Percentiles rank a stretch among this genome's conserved stretches.
Evolutionary conservation across 2,113 vertebrate species (phyloP).

Genomic region (Malurus cyaneus): DNA sequence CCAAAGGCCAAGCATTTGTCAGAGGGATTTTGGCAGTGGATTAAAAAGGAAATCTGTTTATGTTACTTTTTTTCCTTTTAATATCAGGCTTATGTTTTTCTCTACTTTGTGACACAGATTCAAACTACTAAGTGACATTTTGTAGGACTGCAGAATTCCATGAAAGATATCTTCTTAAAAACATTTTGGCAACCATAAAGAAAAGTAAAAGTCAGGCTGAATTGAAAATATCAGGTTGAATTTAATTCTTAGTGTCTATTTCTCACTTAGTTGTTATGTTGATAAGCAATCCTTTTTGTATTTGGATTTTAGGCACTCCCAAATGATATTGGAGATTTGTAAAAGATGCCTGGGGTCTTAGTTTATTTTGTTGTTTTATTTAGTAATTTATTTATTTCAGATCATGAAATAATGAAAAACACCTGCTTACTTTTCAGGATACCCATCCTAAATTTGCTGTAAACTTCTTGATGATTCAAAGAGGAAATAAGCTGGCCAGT

Average conservation of each 20-base stretch:
- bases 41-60: slow-evolving; percentile 51
- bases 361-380: background rate
- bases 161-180: background rate
- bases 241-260: background rate
- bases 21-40: slow-evolving; percentile 42
- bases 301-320: slow-evolving; percentile 14
- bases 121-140: background rate
- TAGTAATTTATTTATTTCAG: background rate
- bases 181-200: background rate
- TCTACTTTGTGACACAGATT: background rate
- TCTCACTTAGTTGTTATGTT: background rate
- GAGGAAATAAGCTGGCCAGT: slow-evolving; percentile 32
- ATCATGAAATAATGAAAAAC: slow-evolving; percentile 1
- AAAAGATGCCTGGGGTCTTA: background rate
- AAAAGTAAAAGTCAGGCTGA: background rate
- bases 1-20: slow-evolving; percentile 33
- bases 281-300: background rate
- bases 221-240: background rate
- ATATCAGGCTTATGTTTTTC: background rate
- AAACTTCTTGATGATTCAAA: slow-evolving; percentile 39
- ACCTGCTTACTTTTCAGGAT: background rate
- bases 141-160: background rate
- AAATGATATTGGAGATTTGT: background rate
- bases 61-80: background rate
- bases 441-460: slow-evolving; percentile 8